A percentile compares a stretch with the other conserved stretches of the same genome.
These are phyloP conservation scores for Tolypeutes matacus DNA, from an alignment of 2,797 vertebrate genomes.

Conservation along the genomic window DNA sequence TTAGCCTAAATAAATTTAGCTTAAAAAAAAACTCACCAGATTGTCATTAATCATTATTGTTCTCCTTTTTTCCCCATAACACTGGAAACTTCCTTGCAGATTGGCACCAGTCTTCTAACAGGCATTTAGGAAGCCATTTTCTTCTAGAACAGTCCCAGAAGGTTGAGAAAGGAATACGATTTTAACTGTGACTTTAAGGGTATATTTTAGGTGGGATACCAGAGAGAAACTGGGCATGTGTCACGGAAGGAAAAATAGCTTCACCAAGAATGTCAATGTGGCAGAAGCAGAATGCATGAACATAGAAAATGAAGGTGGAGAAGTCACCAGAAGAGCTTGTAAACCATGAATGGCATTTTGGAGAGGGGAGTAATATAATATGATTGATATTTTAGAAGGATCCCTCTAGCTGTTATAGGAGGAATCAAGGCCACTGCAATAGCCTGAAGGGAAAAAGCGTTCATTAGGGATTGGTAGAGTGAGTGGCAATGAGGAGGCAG, in stretches of 20 bases:
- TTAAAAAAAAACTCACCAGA: background rate
- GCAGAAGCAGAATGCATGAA: background rate
- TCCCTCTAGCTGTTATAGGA: no score
- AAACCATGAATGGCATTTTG: background rate
- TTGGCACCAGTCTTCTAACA: background rate
- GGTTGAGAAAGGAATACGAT: background rate
- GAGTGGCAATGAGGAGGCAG: no score
- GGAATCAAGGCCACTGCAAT: no score
- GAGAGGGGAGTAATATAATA: background rate
- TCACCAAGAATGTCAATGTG: background rate
- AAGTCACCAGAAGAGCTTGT: background rate
- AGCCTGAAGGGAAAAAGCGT: no score
- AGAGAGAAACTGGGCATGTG: background rate
- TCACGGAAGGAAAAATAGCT: background rate
- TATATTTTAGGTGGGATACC: rapidly evolving
- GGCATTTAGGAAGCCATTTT: background rate
- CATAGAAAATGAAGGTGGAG: background rate
- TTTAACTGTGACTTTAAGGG: background rate
- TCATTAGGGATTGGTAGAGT: no score
- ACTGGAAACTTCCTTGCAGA: no score
- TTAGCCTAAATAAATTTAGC: background rate
- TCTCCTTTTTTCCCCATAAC: no score
- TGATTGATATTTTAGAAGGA: no score
- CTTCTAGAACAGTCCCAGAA: background rate
- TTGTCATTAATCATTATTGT: background rate